Evolutionary conservation across 1,140 invertebrate genomes (phyloP).

Genomic region (Drosophila parvula): DNA sequence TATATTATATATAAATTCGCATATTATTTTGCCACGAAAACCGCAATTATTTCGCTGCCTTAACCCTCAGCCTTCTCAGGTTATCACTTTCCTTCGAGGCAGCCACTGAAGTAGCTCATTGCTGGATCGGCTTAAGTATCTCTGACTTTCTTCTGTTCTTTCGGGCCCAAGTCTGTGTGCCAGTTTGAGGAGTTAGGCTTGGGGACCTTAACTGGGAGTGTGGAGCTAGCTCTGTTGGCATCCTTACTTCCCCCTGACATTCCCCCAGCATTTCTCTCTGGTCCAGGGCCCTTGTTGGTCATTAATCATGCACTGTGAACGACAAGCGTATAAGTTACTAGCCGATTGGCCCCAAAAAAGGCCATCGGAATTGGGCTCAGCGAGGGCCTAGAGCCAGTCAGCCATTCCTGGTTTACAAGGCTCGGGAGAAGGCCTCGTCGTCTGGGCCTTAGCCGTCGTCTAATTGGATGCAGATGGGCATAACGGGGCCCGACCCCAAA

Average conservation of each 20-base stretch:
- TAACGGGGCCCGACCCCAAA: constrained; percentile 51
- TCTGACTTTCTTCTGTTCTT: constrained; percentile 32
- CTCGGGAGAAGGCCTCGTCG: constrained; percentile 35
- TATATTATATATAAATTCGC: not conserved
- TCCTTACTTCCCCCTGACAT: constrained; percentile 38
- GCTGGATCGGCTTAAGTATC: constrained; percentile 65
- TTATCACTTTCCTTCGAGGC: constrained; percentile 11
- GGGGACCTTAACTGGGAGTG: constrained; percentile 6
- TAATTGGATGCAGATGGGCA: constrained; percentile 78
- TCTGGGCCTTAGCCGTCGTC: constrained; percentile 46
- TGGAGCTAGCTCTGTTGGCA: constrained; percentile 34
- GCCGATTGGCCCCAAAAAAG: constrained; percentile 76
- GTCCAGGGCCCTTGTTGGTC: constrained; percentile 77
- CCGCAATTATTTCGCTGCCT: not conserved
- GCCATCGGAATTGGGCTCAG: constrained; percentile 66
- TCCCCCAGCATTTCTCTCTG: constrained; percentile 32
- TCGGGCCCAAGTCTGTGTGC: constrained; percentile 44
- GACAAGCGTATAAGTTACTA: constrained; percentile 82
- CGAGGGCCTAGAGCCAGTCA: constrained; percentile 52
- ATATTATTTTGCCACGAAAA: not conserved
- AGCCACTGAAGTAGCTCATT: constrained; percentile 70
- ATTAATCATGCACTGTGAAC: constrained; percentile 81
- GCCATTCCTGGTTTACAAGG: constrained; percentile 17
- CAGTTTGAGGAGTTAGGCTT: constrained; percentile 12
- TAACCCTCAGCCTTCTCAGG: not conserved